Evolutionary conservation across 2,888 invertebrate genomes (phyloP), one percentile per base, ranked within the genome.

Genomic region (Orthonychiurus folsomi): DNA sequence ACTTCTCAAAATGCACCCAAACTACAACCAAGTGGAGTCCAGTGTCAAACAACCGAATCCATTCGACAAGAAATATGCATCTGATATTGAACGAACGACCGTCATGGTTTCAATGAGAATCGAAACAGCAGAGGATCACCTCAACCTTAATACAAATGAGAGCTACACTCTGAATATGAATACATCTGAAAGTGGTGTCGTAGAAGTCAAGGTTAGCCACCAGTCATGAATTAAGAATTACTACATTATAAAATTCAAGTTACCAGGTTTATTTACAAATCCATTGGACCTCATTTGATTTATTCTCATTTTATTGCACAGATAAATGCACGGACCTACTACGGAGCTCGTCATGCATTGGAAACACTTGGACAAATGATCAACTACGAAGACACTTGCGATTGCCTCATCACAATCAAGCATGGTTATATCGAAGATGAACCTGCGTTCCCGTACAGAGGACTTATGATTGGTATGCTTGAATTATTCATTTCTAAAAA

Each of bases 361-460:
- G 89, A 91, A 77, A 86, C 89, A 0, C 78, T 90, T 59, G 83
- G 83, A 1, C 89, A 91, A 73, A 76, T 91, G 63, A 81, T 85
- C 1, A 81, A 79, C 1, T 75, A 77, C 70, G 78, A 62, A 80
- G 69, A 70, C 59, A 69, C 65, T 9, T 69, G 68, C 57, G 71
- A 73, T 56, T 69, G 84, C 27, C 79, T 89, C 5, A 81, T 84
- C 0, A 79, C 88, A 54, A 79, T 86, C 0, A 78, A 82, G 2
- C 80, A 81, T 1, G 86, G 84, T 0, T 80, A 79, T 63, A 83
- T 94, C 63, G 77, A 79, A 1, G 96, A 96, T 77, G 82, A 82
- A 63, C 96, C 96, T 0, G 80, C 83, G 0, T 96, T 86, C 78
- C 80, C 83, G 0, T 89, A 94, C 75, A 83, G 97, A 68, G 96